Percentiles rank a stretch among this genome's conserved stretches.
phyloP scores from a whole-genome alignment of 2,888 invertebrate genomes.

The Platycheirus albimanus region DNA sequence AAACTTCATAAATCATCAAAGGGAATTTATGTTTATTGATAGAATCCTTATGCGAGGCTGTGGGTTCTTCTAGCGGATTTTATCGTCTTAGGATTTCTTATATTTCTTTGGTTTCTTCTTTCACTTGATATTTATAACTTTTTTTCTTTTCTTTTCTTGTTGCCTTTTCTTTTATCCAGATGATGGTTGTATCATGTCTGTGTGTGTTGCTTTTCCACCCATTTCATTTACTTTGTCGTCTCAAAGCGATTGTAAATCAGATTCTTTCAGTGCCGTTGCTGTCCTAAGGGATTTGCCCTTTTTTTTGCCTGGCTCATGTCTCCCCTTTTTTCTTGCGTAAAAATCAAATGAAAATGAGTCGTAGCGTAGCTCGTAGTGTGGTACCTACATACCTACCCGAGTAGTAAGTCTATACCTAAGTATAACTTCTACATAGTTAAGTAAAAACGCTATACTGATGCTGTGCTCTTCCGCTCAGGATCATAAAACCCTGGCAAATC shows the following conservation, averaged over 20 bases:
- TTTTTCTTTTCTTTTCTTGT: constrained; percentile 1
- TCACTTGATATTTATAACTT: constrained; percentile 27
- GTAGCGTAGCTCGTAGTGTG: too few relatives aligned
- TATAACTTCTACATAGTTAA: constrained; percentile 35
- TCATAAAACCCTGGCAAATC: constrained; percentile 61
- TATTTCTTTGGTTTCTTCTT: constrained; percentile 32
- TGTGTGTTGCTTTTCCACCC: constrained; percentile 13
- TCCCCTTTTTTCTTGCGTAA: constrained; percentile 2
- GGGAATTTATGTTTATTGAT: constrained; percentile 71
- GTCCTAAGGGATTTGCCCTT: constrained; percentile 42
- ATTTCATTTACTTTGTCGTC: constrained; percentile 39
- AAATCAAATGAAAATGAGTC: constrained; percentile 51
- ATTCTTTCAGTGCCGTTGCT: constrained; percentile 42
- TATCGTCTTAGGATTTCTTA: constrained; percentile 59
- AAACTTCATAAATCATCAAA: constrained; percentile 71
- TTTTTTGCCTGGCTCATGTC: not conserved
- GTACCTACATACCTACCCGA: not conserved
- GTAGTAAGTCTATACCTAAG: too few relatives aligned
- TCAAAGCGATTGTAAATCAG: constrained; percentile 52
- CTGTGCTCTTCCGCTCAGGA: too few relatives aligned
- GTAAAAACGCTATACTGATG: constrained; percentile 48
- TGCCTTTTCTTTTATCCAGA: constrained; percentile 12
- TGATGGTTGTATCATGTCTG: constrained; percentile 3
- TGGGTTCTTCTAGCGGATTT: constrained; percentile 45
- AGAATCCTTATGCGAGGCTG: constrained; percentile 67